These are phyloP conservation scores for Allygus modestus DNA, from an alignment of 2,888 invertebrate genomes.

Conservation along the genomic window DNA sequence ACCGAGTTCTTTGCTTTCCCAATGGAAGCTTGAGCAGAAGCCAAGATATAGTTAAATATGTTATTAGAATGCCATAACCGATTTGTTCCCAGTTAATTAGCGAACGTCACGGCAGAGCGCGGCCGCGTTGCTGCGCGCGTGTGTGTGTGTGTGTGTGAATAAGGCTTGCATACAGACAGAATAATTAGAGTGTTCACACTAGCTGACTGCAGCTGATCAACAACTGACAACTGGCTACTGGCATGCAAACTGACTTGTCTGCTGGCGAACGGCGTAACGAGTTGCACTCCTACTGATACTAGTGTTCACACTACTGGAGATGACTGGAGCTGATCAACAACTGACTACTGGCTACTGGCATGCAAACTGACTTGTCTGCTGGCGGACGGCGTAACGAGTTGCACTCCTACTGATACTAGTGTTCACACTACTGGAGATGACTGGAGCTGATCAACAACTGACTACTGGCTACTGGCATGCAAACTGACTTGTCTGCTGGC, in stretches of 20 bases:
- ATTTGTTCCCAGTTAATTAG: constrained; percentile 49
- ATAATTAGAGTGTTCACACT: constrained; percentile 40
- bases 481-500: not conserved
- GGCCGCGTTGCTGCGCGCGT: not conserved
- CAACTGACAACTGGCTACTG: not conserved
- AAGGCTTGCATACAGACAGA: constrained; percentile 17
- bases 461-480: too few relatives aligned
- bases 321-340: too few relatives aligned
- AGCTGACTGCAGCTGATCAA: not conserved
- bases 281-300: too few relatives aligned
- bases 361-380: too few relatives aligned
- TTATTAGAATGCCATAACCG: constrained; percentile 42
- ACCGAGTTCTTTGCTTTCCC: not conserved
- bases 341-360: too few relatives aligned
- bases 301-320: too few relatives aligned
- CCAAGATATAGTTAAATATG: constrained; percentile 19
- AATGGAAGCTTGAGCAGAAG: constrained; percentile 7
- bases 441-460: too few relatives aligned
- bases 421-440: too few relatives aligned
- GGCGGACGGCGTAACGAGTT: too few relatives aligned
- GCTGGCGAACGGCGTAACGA: too few relatives aligned
- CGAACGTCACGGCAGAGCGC: constrained; percentile 38
- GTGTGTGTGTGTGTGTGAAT: not conserved
- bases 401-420: too few relatives aligned
- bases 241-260: too few relatives aligned